Base-by-base conservation (phyloP, 2,888 invertebrate genomes). In the Aplocera efformata region DNA sequence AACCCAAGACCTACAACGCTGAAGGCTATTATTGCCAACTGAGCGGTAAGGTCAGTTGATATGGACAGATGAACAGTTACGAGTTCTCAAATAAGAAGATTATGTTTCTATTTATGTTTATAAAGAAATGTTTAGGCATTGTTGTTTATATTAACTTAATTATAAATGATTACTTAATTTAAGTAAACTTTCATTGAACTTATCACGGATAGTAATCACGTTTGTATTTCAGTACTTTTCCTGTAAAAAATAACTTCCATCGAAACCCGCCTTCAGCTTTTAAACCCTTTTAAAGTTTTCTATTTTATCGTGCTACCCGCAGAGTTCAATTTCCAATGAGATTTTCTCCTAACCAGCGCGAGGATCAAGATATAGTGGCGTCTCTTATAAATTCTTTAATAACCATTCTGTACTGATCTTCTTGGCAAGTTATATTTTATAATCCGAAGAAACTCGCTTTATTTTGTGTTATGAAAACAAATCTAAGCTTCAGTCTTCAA, bases 401-500 rank as follows among this genome's bases (percentile, higher is more conserved):
- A 26, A 26, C 41, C 26, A n/a, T 25, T 27, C 26, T 26, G 34
- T 9, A 3, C 21, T 31, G 41, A 24, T 7, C 41, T 30, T 13
- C 10, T 8, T 10, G 21, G 21, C 3, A 27, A 33, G 9, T 41
- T 31, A 29, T 26, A 26, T 37, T 41, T 41, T 34, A 41, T 41
- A 41, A 34, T 26, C 13, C 25, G 22, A 34, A 32, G 32, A 39
- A 32, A 10, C 13, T 13, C 35, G 22, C 13, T 35, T 28, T 11
- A 10, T 37, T 41, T 34, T 34, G 30, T 34, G 26, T 34, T 41
- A 34, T 34, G 34, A 34, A 41, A 41, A 41, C 40, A 41, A 34
- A 41, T 41, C 33, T 34, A 41, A 34, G 30, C 40, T 22, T 41
- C 34, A 41, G 41, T 41, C 30, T 41, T 24, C 21, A 25, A 34